Evolutionary conservation across 2,113 vertebrate genomes (phyloP).

Genomic region (Rutilus rutilus): DNA sequence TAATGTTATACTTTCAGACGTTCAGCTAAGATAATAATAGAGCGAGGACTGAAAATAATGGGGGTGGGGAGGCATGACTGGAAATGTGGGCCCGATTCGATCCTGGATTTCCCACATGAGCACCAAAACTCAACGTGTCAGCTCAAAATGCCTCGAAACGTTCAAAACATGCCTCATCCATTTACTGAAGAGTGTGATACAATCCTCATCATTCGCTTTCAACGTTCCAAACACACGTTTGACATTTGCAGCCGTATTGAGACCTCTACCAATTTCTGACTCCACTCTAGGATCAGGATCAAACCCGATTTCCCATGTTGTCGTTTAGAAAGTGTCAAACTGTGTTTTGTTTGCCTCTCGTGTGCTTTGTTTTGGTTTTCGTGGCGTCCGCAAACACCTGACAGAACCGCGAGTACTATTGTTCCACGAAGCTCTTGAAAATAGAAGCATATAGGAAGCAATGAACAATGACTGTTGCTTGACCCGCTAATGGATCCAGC

Average conservation of each 20-base stretch:
- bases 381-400: conserved; percentile 58
- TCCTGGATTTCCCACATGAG: neutral
- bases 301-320: conserved; percentile 6
- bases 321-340: conserved; percentile 14
- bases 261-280: conserved; percentile 51
- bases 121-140: neutral
- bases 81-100: neutral
- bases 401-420: conserved; percentile 61
- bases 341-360: conserved; percentile 48
- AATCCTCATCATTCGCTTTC: conserved; percentile 56
- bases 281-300: neutral
- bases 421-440: conserved; percentile 72
- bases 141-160: neutral
- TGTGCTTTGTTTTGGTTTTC: conserved; percentile 61
- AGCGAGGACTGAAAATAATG: no score
- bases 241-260: conserved; percentile 45
- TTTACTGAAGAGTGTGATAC: conserved; percentile 40
- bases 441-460: conserved; percentile 75
- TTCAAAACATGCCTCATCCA: neutral
- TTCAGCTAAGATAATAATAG: no score
- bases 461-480: conserved; percentile 82
- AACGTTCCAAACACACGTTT: conserved; percentile 64
- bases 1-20: no score
- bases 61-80: no score
- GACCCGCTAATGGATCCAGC: conserved; percentile 78